Conservation (phyloP, 2,113 vertebrate species). For the Grallaria varia region DNA sequence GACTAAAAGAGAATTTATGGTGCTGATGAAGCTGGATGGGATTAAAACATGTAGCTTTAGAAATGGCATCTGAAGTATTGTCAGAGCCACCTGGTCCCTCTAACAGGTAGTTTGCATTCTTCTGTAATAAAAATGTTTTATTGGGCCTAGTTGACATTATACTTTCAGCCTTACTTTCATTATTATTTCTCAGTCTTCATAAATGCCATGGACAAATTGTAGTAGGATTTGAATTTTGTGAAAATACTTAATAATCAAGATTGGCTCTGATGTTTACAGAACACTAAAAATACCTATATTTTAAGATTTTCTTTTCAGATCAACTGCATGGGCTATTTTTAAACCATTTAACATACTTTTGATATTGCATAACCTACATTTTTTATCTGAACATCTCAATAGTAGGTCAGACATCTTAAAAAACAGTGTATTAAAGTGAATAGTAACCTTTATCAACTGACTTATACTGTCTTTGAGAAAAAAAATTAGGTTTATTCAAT, state of each 20-base stretch:
- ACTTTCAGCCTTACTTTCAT: neutral
- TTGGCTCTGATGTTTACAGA: neutral
- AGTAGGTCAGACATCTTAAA: neutral
- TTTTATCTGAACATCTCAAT: neutral
- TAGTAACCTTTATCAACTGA: neutral
- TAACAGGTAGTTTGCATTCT: neutral
- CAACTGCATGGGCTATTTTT: neutral
- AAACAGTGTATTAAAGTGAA: neutral
- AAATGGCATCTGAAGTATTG: neutral
- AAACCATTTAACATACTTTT: neutral
- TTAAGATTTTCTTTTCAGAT: neutral
- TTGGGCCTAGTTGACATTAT: neutral
- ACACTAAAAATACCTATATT: neutral
- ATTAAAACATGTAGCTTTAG: neutral
- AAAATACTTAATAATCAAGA: neutral
- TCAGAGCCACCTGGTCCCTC: neutral
- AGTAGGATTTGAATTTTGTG: neutral
- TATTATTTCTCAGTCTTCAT: neutral
- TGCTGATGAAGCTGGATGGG: neutral
- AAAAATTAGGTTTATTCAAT: neutral
- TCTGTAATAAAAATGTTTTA: neutral
- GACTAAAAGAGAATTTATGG: neutral
- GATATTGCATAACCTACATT: neutral
- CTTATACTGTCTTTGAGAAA: neutral
- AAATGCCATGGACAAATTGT: neutral